These are phyloP conservation scores for Drosophila albomicans DNA, from an alignment of 1,140 invertebrate genomes.

Conservation along the genomic window DNA sequence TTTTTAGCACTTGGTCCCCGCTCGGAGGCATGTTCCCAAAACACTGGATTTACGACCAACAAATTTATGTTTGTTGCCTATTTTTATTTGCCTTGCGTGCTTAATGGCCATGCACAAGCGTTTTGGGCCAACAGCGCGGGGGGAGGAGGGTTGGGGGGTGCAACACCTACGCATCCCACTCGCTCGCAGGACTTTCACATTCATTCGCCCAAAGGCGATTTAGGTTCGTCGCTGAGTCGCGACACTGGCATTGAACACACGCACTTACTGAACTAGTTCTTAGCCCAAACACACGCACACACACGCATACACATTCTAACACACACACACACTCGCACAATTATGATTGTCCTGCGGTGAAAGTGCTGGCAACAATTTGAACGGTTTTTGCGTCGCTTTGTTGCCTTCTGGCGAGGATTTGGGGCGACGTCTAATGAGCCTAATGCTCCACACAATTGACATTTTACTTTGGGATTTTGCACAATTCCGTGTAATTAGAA, in stretches of 20 bases:
- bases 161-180: background rate
- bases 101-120: conserved; percentile 66
- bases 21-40: conserved; percentile 55
- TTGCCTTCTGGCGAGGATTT: conserved; percentile 16
- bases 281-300: conserved; percentile 13
- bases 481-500: conserved; percentile 79
- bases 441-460: conserved; percentile 74
- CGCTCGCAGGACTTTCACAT: background rate
- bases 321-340: conserved; percentile 4
- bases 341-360: conserved; percentile 28
- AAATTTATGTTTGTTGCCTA: conserved; percentile 83
- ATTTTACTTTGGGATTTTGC: conserved; percentile 77
- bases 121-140: background rate
- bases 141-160: background rate
- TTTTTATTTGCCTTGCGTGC: conserved; percentile 83
- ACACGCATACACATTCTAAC: conserved; percentile 10
- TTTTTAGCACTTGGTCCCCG: conserved; percentile 82
- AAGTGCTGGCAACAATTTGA: conserved; percentile 12
- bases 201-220: conserved; percentile 41
- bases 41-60: conserved; percentile 80
- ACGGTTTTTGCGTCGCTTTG: conserved; percentile 12
- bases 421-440: conserved; percentile 56
- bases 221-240: conserved; percentile 32
- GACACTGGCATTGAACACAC: conserved; percentile 43
- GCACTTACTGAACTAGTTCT: conserved; percentile 57